Base-by-base conservation (phyloP, 2,888 invertebrate genomes). In the Brachynemurus nebulosus region DNA sequence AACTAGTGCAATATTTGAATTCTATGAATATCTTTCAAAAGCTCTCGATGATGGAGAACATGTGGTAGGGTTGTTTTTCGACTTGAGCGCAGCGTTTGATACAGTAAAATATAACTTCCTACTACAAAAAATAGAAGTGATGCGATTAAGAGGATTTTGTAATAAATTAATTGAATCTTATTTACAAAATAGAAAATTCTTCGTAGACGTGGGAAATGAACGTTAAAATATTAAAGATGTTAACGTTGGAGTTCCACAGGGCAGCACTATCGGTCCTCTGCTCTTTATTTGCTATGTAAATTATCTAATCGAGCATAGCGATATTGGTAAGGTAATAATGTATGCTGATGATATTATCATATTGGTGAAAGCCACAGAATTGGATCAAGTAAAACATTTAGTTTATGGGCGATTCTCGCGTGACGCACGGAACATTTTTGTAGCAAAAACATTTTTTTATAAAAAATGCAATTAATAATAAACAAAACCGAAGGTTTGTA, bases 1-100 rank as follows among this genome's bases (percentile, higher is more conserved):
- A 36, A 36, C 9, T n/a, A 36, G 14, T 38, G 38, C 38, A 11
- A 23, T 12, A 12, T 40, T 40, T 40, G 40, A 40, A 14, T 6
- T 21, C 12, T 40, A 23, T 21, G 25, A 40, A 14, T 17, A 40
- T 40, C 11, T 40, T 2, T n/a, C 40, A n/a, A 40, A 19, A 11
- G 23, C 23, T 23, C 2, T 40, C 5, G 40, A 40, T 19, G 9
- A n/a, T 16, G 40, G 40, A 23, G n/a, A 40, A n/a, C 7, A 14
- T 7, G 14, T 25, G 11, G 6, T 40, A 16, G 40, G 40, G n/a
- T 12, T 40, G 16, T 40, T 40, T 16, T 40, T 40, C 2, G 25
- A 40, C 20, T 23, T 19, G 23, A 23, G 40, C 16, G 12, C 25
- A 6, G 40, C 40, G 2, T 40, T 40, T 25, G 40, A 40, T 20